Evolutionary conservation across 2,888 invertebrate genomes (phyloP).

Genomic region (Phyto melanocephala): DNA sequence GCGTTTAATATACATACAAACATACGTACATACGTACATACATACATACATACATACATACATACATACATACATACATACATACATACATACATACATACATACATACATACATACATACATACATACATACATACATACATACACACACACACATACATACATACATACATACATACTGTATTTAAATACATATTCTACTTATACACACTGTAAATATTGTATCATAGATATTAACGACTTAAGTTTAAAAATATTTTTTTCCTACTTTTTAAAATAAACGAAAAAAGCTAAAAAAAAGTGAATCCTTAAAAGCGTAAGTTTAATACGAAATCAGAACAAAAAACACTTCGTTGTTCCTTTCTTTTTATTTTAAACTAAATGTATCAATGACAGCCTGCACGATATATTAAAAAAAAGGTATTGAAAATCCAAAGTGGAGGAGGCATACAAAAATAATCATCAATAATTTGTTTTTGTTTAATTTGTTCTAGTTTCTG

Average conservation of each 20-base stretch:
- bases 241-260: constrained; percentile 19
- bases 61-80: too few relatives aligned
- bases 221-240: constrained; percentile 25
- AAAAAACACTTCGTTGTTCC: background rate
- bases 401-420: background rate
- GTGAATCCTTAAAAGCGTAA: constrained; percentile 34
- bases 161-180: background rate
- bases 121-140: background rate
- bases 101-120: background rate
- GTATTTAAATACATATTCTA: too few relatives aligned
- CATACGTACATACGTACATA: too few relatives aligned
- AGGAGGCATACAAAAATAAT: constrained; percentile 3
- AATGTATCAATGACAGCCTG: background rate
- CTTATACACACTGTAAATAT: too few relatives aligned
- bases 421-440: background rate
- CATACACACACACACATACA: background rate
- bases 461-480: too few relatives aligned
- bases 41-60: too few relatives aligned
- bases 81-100: too few relatives aligned
- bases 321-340: constrained; percentile 9
- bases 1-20: too few relatives aligned
- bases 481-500: too few relatives aligned
- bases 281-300: background rate
- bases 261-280: constrained; percentile 18
- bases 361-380: background rate